phyloP scores from a whole-genome alignment of 2,888 invertebrate species.

The Bombylius major region DNA sequence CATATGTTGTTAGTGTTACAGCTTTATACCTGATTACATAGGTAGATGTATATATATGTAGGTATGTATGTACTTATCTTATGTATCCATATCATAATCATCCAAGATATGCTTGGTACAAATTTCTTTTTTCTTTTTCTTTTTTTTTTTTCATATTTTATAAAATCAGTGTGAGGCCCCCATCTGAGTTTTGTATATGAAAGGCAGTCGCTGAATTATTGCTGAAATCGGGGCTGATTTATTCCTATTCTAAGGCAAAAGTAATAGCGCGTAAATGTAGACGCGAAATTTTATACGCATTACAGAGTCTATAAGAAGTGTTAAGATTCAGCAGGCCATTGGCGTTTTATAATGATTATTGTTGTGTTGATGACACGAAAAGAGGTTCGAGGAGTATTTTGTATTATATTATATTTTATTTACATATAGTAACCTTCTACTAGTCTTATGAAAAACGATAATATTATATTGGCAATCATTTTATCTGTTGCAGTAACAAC shows the following conservation, averaged over 20 bases:
- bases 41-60: background rate
- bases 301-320: background rate
- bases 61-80: too few relatives aligned
- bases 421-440: too few relatives aligned
- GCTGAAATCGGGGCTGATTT: conserved; percentile 16
- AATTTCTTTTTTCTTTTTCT: background rate
- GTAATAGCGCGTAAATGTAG: background rate
- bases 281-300: background rate
- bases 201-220: conserved; percentile 16
- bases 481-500: background rate
- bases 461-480: too few relatives aligned
- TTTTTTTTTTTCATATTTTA: background rate
- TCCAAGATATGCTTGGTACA: background rate
- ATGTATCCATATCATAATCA: too few relatives aligned
- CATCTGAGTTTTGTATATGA: conserved; percentile 5
- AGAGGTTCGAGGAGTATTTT: background rate
- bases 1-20: too few relatives aligned
- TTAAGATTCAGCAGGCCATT: background rate
- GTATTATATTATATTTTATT: too few relatives aligned
- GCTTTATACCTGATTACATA: background rate
- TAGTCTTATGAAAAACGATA: too few relatives aligned
- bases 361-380: conserved; percentile 4
- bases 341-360: conserved; percentile 4
- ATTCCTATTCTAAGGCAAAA: conserved; percentile 5
- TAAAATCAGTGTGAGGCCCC: background rate